These are phyloP conservation scores for Xestia xanthographa DNA, from an alignment of 2,888 invertebrate genomes.

Conservation along the genomic window DNA sequence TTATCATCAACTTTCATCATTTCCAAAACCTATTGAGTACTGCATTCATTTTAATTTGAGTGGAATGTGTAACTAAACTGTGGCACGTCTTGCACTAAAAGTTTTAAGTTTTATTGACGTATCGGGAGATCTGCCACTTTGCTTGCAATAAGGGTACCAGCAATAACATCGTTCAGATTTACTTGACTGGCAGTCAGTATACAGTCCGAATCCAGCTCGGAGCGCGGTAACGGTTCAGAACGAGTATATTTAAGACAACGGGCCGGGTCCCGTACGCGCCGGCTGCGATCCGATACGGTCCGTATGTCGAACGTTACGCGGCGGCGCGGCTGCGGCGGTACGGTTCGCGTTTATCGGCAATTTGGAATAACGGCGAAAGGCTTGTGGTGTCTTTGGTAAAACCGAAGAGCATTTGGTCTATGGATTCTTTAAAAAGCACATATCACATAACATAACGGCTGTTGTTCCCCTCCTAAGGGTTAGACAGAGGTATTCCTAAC, in stretches of 20 bases:
- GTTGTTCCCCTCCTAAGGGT: background rate
- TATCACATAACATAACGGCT: background rate
- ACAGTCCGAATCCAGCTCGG: slow-evolving; percentile 24
- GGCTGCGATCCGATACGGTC: slow-evolving; percentile 54
- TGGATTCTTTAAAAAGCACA: background rate
- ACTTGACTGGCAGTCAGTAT: background rate
- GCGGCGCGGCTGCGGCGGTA: background rate
- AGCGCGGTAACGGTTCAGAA: slow-evolving; percentile 40
- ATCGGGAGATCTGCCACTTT: background rate
- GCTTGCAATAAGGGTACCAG: background rate
- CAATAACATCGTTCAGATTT: background rate
- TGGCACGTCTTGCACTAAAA: too few species aligned
- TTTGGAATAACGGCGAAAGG: slow-evolving; percentile 46
- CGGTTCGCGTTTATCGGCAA: slow-evolving; percentile 36
- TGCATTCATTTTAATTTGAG: too few species aligned
- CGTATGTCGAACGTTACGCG: slow-evolving; percentile 50
- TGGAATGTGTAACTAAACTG: too few species aligned
- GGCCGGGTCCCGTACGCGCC: slow-evolving; percentile 52
- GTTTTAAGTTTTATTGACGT: too few species aligned
- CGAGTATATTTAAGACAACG: slow-evolving; percentile 60
- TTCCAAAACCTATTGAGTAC: too few species aligned
- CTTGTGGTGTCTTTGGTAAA: slow-evolving; percentile 10
- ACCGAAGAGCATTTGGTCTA: background rate
- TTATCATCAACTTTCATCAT: too few species aligned
- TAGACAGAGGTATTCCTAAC: background rate